Evolutionary conservation across 2,797 vertebrate species (phyloP).

Genomic region (Urosaurus nigricauda): DNA sequence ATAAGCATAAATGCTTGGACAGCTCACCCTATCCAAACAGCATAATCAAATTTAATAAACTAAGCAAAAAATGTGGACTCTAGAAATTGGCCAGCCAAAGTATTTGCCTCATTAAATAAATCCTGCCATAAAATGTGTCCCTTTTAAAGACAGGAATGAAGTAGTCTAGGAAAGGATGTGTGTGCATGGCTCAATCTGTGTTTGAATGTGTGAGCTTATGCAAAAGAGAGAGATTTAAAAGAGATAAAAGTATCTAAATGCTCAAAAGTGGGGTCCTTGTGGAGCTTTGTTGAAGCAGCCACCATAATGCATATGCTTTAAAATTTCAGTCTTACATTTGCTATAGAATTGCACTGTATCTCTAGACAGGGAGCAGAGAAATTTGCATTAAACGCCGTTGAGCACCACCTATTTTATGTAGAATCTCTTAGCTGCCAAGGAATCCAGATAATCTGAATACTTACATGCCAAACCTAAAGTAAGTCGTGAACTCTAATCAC

Average conservation of each 20-base stretch:
- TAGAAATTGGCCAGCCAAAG: conserved; percentile 16
- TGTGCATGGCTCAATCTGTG: background rate
- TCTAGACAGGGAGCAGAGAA: background rate
- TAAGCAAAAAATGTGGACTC: background rate
- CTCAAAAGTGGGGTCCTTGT: background rate
- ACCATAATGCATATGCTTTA: background rate
- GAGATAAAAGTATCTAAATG: background rate
- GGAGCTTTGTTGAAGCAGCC: background rate
- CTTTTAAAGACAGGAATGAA: conserved; percentile 25
- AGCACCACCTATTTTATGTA: background rate
- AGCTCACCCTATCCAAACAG: conserved; percentile 39
- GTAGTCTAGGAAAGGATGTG: background rate
- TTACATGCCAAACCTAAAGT: background rate
- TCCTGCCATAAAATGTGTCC: background rate
- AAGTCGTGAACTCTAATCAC: background rate
- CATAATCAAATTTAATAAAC: conserved; percentile 38
- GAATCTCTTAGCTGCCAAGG: background rate
- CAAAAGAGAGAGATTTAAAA: background rate
- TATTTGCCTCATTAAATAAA: conserved; percentile 51
- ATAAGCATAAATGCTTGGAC: conserved; percentile 20
- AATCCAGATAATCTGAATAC: background rate
- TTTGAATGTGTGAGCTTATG: fast-evolving
- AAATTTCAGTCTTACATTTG: background rate
- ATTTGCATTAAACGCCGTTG: background rate
- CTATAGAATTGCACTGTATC: background rate